Conservation (phyloP, 2,888 invertebrate species). For the Ophion obscuratus region DNA sequence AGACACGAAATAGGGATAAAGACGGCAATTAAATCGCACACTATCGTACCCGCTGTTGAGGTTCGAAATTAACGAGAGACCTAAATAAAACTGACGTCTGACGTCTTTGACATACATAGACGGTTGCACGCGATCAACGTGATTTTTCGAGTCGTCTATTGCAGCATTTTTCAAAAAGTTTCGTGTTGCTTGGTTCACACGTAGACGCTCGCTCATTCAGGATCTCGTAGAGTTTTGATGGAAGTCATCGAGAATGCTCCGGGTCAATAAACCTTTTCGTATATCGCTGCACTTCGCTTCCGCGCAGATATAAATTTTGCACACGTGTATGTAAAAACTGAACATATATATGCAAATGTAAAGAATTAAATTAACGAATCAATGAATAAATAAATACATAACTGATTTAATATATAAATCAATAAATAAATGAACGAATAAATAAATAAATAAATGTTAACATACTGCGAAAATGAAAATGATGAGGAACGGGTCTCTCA, state of each 20-base stretch:
- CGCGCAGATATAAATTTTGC: constrained; percentile 47
- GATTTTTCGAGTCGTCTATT: not conserved
- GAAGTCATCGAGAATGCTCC: not conserved
- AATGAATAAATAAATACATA: constrained; percentile 8
- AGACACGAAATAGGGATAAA: constrained; percentile 35
- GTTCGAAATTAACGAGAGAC: constrained; percentile 28
- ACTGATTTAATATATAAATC: not conserved
- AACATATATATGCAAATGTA: not conserved
- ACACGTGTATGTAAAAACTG: not conserved
- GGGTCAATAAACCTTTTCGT: constrained; percentile 36
- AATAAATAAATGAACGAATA: constrained; percentile 1
- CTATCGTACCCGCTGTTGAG: constrained; percentile 36
- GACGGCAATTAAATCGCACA: constrained; percentile 77
- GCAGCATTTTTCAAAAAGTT: not conserved
- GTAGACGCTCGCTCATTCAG: not conserved
- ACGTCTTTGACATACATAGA: not conserved
- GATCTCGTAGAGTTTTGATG: constrained; percentile 20
- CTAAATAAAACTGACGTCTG: constrained; percentile 4
- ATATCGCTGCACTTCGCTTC: constrained; percentile 39
- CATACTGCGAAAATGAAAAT: constrained; percentile 47
- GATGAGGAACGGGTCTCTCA: constrained; percentile 72
- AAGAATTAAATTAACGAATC: no score
- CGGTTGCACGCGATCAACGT: not conserved
- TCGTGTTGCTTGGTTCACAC: not conserved
- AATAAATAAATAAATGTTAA: not conserved